phyloP scores from a whole-genome alignment of 2,113 vertebrate species.

The Oplegnathus fasciatus region DNA sequence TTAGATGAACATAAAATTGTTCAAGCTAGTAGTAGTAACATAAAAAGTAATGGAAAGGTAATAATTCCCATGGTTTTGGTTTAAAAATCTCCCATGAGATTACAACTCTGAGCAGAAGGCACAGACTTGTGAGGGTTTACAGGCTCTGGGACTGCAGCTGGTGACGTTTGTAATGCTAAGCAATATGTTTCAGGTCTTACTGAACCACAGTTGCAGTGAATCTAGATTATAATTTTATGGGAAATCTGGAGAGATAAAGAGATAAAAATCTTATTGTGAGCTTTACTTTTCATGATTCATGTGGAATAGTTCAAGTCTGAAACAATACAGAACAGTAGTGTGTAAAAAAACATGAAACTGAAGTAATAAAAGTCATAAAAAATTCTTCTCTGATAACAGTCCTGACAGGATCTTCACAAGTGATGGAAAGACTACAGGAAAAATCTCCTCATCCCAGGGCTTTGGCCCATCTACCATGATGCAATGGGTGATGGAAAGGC shows the following conservation, averaged over 20 bases:
- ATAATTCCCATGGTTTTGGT: not conserved
- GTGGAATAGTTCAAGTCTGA: not conserved
- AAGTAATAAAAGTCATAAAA: not conserved
- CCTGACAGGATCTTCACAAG: not conserved
- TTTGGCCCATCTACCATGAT: conserved; percentile 1
- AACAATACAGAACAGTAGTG: not conserved
- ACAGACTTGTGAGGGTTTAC: conserved; percentile 43
- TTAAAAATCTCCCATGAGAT: conserved; percentile 39
- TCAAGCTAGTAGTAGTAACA: not conserved
- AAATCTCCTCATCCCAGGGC: not conserved
- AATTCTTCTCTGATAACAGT: not conserved
- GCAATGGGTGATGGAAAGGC: not conserved
- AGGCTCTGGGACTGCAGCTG: conserved; percentile 18
- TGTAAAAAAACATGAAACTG: not conserved
- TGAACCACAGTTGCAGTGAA: not conserved
- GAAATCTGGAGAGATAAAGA: not conserved
- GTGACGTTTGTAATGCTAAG: conserved; percentile 20
- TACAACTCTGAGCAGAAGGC: conserved; percentile 42
- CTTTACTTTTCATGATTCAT: not conserved
- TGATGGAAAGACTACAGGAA: not conserved
- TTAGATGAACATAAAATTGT: not conserved
- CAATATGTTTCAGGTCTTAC: conserved; percentile 32
- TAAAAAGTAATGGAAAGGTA: not conserved
- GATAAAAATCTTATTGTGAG: not conserved
- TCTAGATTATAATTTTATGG: conserved; percentile 24